Base-by-base conservation (phyloP, 2,888 invertebrate species). In the Drosophila formosana region DNA sequence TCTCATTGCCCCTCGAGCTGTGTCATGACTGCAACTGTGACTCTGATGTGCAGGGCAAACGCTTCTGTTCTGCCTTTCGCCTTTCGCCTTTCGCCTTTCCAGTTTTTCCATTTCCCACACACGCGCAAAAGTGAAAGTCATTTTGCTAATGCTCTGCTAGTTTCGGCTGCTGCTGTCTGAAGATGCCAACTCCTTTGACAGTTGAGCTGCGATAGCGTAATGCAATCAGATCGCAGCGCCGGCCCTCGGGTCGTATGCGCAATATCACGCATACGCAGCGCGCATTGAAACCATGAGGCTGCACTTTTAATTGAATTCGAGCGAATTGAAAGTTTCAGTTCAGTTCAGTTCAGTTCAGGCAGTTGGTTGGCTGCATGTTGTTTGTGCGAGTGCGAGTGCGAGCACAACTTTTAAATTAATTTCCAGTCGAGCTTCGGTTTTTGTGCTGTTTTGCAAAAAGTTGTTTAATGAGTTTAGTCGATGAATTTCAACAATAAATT, bases 281-380 rank as follows among this genome's bases (percentile, higher is more conserved):
- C 11, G 47, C 34, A 50, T 37, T 64, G 66, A 49, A 46, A 41
- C 52, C 68, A 75, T 85, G 82, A 82, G 82, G 57, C 69, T 66
- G 82, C 85, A 79, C 46, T 82, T 82, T 79, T 82, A 82, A 88
- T 82, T 82, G 83, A 88, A 85, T 82, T 75, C 47, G 43, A 79
- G 65, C 65, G 82, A 80, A 82, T 88, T 69, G 62, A 85, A 85
- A 88, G 76, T 88, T 82, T 83, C 47, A 63, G 18, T 18, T 18
- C 18, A 18, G 18, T 18, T 18, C 18, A 18, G 18, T 46, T 50
- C 56, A 52, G 62, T 49, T 66, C 28, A 52, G 63, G 9, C 39
- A 39, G 39, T 39, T 50, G 37, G 39, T 26, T 13, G 26, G 30
- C 37, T 23, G 68, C 46, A 52, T 61, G 57, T 46, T 49, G 57